Base-by-base conservation (phyloP, 2,888 invertebrate genomes). In the Luperina testacea region DNA sequence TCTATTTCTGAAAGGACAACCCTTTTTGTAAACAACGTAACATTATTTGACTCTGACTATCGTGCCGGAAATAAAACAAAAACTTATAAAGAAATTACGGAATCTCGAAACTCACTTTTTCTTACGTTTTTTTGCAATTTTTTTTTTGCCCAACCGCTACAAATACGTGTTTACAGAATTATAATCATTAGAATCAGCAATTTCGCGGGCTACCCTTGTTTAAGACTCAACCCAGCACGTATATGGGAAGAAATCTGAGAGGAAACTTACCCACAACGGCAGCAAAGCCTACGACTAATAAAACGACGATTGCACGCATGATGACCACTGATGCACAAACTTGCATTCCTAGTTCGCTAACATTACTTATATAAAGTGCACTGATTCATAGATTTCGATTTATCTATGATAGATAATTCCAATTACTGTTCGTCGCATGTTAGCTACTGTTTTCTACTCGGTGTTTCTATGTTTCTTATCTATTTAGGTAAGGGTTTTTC, bases 281-380 rank as follows among this genome's bases (percentile, higher is more conserved):
- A 69, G 77, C 71, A 20, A 87, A 11, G 63, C 83, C 77, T 17
- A 89, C 9, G 3, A 73, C 79, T 70, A 90, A 4, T 11, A 88
- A 27, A 27, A 61, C 8, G 0, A 80, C 24, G n/a, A 78, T 27
- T 64, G 61, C 84, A 32, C 80, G 78, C 90, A 90, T 90, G 24
- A 68, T 85, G 45, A 24, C 27, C 32, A 64, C 59, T 53, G 48
- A 67, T 79, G 65, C 71, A 80, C 42, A 48, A 68, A 82, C 65
- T 78, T 83, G 65, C 38, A 71, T 20, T 72, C 7, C n/a, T 48
- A 57, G n/a, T 57, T 48, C 20, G 9, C 17, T 7, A 15, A 32
- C n/a, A 63, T 20, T 65, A 80, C 80, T 79, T 87, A 87, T 87
- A 87, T 59, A 42, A 61, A 87, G 67, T 84, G 61, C 69, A 72